phyloP scores from a whole-genome alignment of 2,797 vertebrate species.

The Acestrorhynchus altus region DNA sequence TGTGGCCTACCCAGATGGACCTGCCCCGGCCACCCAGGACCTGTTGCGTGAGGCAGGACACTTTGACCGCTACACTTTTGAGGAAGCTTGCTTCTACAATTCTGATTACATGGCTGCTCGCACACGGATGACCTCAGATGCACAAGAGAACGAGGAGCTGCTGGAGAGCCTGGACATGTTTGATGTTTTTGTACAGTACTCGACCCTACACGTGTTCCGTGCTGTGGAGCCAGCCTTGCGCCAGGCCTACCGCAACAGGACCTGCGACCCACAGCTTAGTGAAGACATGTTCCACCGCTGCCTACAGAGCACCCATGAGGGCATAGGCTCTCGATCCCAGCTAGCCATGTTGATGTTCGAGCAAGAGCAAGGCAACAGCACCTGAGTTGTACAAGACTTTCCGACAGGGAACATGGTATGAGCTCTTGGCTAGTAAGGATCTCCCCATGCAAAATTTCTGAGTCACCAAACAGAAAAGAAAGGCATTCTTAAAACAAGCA shows the following conservation, averaged over 20 bases:
- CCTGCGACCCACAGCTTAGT: conserved; percentile 88
- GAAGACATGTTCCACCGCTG: conserved; percentile 94
- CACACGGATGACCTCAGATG: conserved; percentile 82
- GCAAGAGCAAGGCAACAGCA: conserved; percentile 92
- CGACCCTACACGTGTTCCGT: conserved; percentile 89
- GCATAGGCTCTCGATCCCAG: conserved; percentile 90
- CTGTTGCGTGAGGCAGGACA: conserved; percentile 87
- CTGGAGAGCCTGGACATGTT: conserved; percentile 91
- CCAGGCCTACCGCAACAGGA: conserved; percentile 84
- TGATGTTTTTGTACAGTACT: conserved; percentile 92
- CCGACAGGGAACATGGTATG: conserved; percentile 20
- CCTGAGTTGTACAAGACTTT: conserved; percentile 72
- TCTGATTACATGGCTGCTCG: conserved; percentile 93
- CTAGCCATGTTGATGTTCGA: conserved; percentile 91
- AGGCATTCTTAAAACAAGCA: conserved; percentile 5
- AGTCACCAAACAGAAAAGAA: conserved; percentile 4
- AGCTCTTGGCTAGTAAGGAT: conserved; percentile 9
- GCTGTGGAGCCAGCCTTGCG: conserved; percentile 91
- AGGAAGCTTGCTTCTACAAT: conserved; percentile 95
- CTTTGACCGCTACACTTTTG: conserved; percentile 88
- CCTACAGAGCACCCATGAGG: conserved; percentile 88
- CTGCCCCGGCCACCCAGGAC: conserved; percentile 76
- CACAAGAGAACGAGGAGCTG: conserved; percentile 92
- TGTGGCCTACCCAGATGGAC: conserved; percentile 85
- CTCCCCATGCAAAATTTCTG: not conserved